phyloP scores from a whole-genome alignment of 2,888 invertebrate species.

The Hirtodrosophila histrioides region DNA sequence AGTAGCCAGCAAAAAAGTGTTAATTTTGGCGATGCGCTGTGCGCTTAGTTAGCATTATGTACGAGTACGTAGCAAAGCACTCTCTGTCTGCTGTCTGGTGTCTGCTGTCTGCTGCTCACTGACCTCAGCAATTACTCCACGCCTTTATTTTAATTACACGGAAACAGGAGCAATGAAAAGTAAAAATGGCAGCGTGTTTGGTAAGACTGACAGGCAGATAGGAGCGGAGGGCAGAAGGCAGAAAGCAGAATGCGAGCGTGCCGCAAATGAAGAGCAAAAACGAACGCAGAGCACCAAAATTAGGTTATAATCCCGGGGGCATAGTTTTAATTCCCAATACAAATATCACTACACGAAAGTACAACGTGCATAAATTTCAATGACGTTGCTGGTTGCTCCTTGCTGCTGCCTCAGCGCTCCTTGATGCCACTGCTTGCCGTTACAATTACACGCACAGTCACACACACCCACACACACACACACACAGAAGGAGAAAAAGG shows the following conservation, averaged over 20 bases:
- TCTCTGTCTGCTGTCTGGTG: conserved; percentile 5
- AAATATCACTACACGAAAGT: conserved; percentile 80
- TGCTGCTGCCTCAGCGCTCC: conserved; percentile 66
- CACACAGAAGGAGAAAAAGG: conserved; percentile 17
- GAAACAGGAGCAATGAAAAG: conserved; percentile 78
- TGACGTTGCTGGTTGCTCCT: conserved; percentile 60
- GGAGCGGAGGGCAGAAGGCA: background rate
- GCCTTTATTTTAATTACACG: conserved; percentile 80
- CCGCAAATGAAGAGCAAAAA: conserved; percentile 31
- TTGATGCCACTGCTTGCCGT: conserved; percentile 42
- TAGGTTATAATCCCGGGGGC: conserved; percentile 77
- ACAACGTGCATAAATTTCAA: conserved; percentile 80
- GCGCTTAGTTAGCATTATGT: conserved; percentile 76
- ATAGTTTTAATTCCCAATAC: conserved; percentile 81
- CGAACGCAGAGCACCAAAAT: conserved; percentile 65
- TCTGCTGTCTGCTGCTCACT: conserved; percentile 50
- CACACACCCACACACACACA: conserved; percentile 38
- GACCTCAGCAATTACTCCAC: conserved; percentile 80
- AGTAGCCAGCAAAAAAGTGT: conserved; percentile 59
- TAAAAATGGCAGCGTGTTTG: conserved; percentile 51
- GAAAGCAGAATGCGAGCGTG: conserved; percentile 1
- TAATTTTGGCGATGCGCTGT: conserved; percentile 64
- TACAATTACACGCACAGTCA: conserved; percentile 76
- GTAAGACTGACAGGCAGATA: conserved; percentile 3
- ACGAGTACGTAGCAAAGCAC: conserved; percentile 41